These are phyloP conservation scores for Characodon lateralis DNA, from an alignment of 2,797 vertebrate genomes.

Conservation along the genomic window DNA sequence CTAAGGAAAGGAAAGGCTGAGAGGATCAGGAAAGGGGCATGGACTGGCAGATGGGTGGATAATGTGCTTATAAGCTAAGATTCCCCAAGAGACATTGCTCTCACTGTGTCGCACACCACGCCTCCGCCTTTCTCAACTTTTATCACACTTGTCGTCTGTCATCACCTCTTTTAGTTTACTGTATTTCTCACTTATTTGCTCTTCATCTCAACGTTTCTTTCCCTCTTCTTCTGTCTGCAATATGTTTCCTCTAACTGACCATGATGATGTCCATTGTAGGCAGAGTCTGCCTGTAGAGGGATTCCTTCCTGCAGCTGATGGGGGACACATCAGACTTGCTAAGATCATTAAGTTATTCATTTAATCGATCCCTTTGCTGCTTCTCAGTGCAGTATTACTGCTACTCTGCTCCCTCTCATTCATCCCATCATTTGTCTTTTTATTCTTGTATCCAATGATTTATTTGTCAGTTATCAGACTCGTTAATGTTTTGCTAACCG, in stretches of 20 bases:
- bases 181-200: constrained; percentile 1
- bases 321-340: constrained; percentile 22
- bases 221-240: constrained; percentile 2
- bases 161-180: constrained; percentile 16
- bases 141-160: constrained; percentile 21
- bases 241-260: constrained; percentile 62
- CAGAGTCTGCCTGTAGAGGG: constrained; percentile 35
- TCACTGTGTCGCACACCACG: constrained; percentile 51
- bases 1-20: constrained; percentile 12
- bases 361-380: constrained; percentile 13
- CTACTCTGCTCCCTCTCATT: background rate
- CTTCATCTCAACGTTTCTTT: background rate
- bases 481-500: background rate
- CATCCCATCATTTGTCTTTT: constrained; percentile 8
- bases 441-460: background rate
- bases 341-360: constrained; percentile 51
- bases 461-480: background rate
- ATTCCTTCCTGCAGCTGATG: constrained; percentile 59
- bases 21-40: constrained; percentile 19
- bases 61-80: constrained; percentile 63
- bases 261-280: constrained; percentile 56
- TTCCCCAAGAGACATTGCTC: constrained; percentile 55
- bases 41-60: constrained; percentile 65
- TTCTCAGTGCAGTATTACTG: background rate
- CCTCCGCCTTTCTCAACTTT: constrained; percentile 25